Base-by-base conservation (phyloP, 2,888 invertebrate species). In the Agrypnus murinus region DNA sequence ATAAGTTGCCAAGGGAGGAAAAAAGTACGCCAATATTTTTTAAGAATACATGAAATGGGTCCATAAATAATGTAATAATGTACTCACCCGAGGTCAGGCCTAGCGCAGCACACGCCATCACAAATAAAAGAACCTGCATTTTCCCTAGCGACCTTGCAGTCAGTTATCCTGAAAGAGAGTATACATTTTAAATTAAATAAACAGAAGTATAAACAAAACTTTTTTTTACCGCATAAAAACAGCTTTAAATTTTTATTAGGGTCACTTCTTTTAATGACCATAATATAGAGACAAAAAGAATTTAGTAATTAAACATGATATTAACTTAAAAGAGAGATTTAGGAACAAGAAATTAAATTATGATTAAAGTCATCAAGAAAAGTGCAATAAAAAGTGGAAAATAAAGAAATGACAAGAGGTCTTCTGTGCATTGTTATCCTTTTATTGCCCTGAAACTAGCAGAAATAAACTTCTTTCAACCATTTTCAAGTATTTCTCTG, bases 391-490 rank as follows among this genome's bases (percentile, higher is more conserved):
- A 66, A 43, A n/a, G 48, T 25, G 58, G 36, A 66, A 48, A 66
- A 59, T 66, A 66, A 67, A 43, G 67, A 5, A 50, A 67, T 45
- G 69, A 64, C 69, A 62, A 65, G 65, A 62, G 53, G 69, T 57
- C 65, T 65, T 60, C 55, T 67, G 48, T 64, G 68, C 62, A 62
- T 72, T 72, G 72, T 72, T 71, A 65, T 69, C 69, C 65, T 72
- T 65, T 69, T 69, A 69, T 69, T 60, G 58, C 46, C 59, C 12
- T 50, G 50, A 68, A 25, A 72, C 62, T 69, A 69, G 65, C 60
- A 53, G 72, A 63, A 71, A 68, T 72, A 65, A 72, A 72, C 72
- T 69, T 63, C 66, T 63, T 71, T 66, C 70, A 62, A 38, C 53
- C 59, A 53, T 69, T 65, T 65, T 55, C 45, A 36, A 66, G 57